Evolutionary conservation across 2,888 invertebrate species (phyloP).

Genomic region (Polymixis flavicincta): DNA sequence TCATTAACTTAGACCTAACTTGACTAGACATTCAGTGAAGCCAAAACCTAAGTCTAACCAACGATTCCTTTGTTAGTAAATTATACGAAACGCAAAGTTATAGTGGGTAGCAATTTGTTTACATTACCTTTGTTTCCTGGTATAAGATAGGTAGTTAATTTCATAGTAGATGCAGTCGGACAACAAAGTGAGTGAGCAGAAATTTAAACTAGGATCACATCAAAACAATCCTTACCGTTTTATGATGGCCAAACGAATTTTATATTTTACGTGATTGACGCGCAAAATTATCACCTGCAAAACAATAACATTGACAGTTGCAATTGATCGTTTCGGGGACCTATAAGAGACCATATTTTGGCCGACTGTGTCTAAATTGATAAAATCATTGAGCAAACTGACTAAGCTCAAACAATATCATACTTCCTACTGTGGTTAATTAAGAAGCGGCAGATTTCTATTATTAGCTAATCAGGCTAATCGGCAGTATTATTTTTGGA

Average conservation of each 20-base stretch:
- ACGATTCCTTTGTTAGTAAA: slow-evolving; percentile 1
- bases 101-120: not conserved
- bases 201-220: not conserved
- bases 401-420: not conserved
- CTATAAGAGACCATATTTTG: not conserved
- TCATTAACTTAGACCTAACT: not conserved
- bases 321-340: not conserved
- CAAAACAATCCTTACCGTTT: not conserved
- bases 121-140: slow-evolving; percentile 3
- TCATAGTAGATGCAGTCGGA: not conserved
- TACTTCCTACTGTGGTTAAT: slow-evolving; percentile 1
- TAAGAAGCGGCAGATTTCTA: not conserved
- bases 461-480: slow-evolving; percentile 4
- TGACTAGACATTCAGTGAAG: not conserved
- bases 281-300: not conserved
- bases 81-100: slow-evolving; percentile 5
- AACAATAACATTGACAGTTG: not conserved
- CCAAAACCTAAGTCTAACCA: not conserved
- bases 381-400: slow-evolving; percentile 4
- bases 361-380: not conserved
- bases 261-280: not conserved
- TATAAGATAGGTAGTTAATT: not conserved
- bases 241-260: not conserved
- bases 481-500: slow-evolving; percentile 13
- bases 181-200: not conserved